Conservation (phyloP, 2,113 vertebrate genomes). For the Misgurnus mizolepis region DNA sequence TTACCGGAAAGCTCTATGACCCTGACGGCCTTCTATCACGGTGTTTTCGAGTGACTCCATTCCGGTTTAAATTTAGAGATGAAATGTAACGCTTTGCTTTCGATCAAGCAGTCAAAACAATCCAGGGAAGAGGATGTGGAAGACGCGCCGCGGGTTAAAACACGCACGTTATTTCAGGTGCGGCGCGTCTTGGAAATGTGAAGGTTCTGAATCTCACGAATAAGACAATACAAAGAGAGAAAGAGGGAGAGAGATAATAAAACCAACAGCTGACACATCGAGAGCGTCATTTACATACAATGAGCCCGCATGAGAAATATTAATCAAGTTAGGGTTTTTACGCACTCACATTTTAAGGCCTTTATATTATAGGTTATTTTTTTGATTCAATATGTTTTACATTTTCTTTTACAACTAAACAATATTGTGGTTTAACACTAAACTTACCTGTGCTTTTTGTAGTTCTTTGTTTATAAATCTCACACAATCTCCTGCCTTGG, state of each 20-base stretch:
- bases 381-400: no score
- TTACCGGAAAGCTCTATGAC: constrained; percentile 72
- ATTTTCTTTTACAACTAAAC: no score
- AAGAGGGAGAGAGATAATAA: background rate
- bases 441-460: no score
- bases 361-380: no score
- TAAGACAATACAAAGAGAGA: background rate
- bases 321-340: no score
- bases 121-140: constrained; percentile 80
- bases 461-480: no score
- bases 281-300: background rate
- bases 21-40: constrained; percentile 72
- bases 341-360: no score
- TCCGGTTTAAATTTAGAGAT: constrained; percentile 81
- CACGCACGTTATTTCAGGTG: constrained; percentile 76
- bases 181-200: constrained; percentile 61
- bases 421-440: no score
- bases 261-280: background rate
- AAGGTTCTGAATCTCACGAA: constrained; percentile 39
- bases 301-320: no score
- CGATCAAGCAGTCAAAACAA: constrained; percentile 79
- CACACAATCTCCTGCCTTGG: no score
- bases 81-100: constrained; percentile 70
- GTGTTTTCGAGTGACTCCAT: constrained; percentile 80
- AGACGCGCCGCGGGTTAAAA: constrained; percentile 54